Conservation (phyloP, 2,888 invertebrate species). For the Drosophila pseudotakahashii region DNA sequence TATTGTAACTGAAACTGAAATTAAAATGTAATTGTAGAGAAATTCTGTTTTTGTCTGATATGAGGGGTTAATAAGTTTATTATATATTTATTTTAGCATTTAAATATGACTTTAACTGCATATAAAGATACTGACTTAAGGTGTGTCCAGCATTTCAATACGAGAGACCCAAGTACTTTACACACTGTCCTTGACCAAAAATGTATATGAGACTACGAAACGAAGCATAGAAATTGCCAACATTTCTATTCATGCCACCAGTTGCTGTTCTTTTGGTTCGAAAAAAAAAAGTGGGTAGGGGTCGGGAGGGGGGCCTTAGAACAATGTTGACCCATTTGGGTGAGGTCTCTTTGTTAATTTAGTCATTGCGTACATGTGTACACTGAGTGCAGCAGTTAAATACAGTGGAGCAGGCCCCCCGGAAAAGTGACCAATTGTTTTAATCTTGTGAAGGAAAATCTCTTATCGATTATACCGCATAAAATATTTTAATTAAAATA, state of each 20-base stretch:
- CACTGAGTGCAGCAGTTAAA: constrained; percentile 14
- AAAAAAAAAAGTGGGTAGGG: neutral
- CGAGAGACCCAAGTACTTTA: neutral
- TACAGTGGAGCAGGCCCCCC: constrained; percentile 7
- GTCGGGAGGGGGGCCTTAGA: constrained; percentile 28
- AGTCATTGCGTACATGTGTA: constrained; percentile 44
- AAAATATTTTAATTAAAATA: neutral
- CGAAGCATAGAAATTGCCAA: constrained; percentile 11
- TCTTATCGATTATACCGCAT: neutral
- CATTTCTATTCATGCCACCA: constrained; percentile 39
- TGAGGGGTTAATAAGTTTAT: too few species aligned
- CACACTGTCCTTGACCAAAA: constrained; percentile 16
- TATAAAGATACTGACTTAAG: too few species aligned
- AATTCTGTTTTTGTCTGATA: too few species aligned
- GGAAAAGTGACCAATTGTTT: neutral
- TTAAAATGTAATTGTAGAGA: too few species aligned
- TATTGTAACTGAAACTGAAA: neutral
- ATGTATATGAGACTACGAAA: neutral
- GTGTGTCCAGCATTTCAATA: constrained; percentile 2
- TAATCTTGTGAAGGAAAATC: neutral
- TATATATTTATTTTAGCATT: too few species aligned
- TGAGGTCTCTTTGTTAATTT: constrained; percentile 51
- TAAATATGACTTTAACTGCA: too few species aligned
- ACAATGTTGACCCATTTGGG: constrained; percentile 38
- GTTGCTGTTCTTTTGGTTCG: constrained; percentile 25